Conservation (phyloP, 1,140 invertebrate species). For the Cardiocondyla obscurior region DNA sequence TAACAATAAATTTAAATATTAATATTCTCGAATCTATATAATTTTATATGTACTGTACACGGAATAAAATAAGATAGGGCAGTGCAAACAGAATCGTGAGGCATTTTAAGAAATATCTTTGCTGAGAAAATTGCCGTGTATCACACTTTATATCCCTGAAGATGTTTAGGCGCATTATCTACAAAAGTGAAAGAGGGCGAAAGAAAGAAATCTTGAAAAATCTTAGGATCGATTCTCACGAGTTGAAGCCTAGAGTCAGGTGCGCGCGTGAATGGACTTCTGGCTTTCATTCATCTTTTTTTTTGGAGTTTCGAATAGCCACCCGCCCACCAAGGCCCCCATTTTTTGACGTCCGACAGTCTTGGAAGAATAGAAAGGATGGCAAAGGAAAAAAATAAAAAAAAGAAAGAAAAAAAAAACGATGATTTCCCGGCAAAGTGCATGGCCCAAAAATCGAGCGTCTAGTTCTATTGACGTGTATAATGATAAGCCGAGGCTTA, state of each 20-base stretch:
- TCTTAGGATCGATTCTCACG: conserved; percentile 63
- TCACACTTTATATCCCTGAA: neutral
- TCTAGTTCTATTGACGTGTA: conserved; percentile 6
- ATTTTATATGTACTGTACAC: neutral
- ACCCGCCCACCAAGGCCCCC: conserved; percentile 60
- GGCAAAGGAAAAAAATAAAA: conserved; percentile 40
- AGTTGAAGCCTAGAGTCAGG: conserved; percentile 55
- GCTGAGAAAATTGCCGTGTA: conserved; percentile 32
- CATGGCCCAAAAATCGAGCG: neutral
- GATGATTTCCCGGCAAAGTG: conserved; percentile 50
- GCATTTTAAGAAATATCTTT: neutral
- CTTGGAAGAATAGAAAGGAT: conserved; percentile 30
- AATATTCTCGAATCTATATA: neutral
- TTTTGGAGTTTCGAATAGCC: conserved; percentile 40
- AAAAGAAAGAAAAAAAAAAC: conserved; percentile 47
- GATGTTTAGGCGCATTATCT: neutral
- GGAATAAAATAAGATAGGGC: neutral
- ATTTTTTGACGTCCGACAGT: conserved; percentile 57
- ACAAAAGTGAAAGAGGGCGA: neutral
- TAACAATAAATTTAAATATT: neutral
- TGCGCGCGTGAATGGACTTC: conserved; percentile 57
- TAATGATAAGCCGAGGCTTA: conserved; percentile 33
- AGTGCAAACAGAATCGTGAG: neutral
- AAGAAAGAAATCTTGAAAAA: conserved; percentile 53
- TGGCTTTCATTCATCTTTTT: conserved; percentile 56